Evolutionary conservation across 2,113 vertebrate genomes (phyloP), one percentile per base, ranked within the genome.

Genomic region (Sterna hirundo): DNA sequence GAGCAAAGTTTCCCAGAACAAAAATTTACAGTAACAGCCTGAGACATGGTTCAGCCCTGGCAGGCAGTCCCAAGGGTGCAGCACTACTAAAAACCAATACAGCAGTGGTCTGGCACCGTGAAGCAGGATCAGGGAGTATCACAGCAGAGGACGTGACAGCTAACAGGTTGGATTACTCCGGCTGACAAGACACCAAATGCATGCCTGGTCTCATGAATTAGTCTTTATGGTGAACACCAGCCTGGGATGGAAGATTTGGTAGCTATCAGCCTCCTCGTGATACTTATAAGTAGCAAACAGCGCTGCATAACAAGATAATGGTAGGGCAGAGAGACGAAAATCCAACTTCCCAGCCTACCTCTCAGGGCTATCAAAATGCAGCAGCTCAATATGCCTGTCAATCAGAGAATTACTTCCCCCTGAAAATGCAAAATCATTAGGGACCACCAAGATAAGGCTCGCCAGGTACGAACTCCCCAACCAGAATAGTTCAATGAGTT

Each of bases 31-130:
- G 58, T 46, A 82, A 15, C 38, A 87, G 69, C 49, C 54, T 66
- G 11, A 95, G 36, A 18, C 3, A 2, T 2, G 10, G 23, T 6
- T 82, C 19, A 61, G 15, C 17, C 18, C 51, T 42, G 62, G 40
- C 42, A 77, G 69, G 52, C 22, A 64, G 27, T 17, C 47, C 61
- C 44, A 62, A 40, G 32, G 40, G 30, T 20, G 16, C 46, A 71
- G 40, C 15, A 13, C 29, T 10, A 9, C 38, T 68, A n/a, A 70
- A 44, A 17, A 9, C 20, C 44, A 61, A 16, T 3, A 38, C 0
- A 0, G 13, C 57, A 18, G 13, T 25, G 10, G 15, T 27, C 5
- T 20, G 74, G 18, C 44, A 51, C 7, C 32, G 11, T 1, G 6
- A 40, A 83, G 20, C 17, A 81, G 70, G 36, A 91, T 40, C 13